Conservation (phyloP, 2,113 vertebrate genomes). For the Pyrgilauda ruficollis region DNA sequence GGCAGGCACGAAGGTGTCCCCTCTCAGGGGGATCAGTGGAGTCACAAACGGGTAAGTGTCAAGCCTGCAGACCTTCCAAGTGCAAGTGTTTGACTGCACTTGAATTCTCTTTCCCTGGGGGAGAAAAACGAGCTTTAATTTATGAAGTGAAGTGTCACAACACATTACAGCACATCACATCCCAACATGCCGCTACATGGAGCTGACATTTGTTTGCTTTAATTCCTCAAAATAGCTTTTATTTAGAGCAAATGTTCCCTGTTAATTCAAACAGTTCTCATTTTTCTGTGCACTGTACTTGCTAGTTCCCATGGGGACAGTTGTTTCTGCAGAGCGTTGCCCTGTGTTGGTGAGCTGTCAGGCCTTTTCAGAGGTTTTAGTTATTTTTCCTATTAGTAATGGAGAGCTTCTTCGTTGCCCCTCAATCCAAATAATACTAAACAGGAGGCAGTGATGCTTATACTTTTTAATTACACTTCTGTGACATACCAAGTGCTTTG, state of each 20-base stretch:
- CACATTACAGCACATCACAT: conserved; percentile 66
- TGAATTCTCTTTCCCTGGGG: conserved; percentile 52
- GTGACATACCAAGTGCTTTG: not conserved
- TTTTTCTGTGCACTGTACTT: conserved; percentile 30
- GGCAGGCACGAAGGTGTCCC: not conserved
- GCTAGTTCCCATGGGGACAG: conserved; percentile 52
- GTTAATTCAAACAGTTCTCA: conserved; percentile 57
- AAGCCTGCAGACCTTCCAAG: conserved; percentile 54
- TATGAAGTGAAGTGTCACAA: conserved; percentile 71
- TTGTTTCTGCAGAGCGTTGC: conserved; percentile 27
- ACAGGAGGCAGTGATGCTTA: not conserved
- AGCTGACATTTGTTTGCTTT: conserved; percentile 69
- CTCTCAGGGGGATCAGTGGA: not conserved
- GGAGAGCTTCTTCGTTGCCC: not conserved
- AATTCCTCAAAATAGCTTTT: conserved; percentile 71
- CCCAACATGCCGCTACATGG: conserved; percentile 32
- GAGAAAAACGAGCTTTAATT: conserved; percentile 69
- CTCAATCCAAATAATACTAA: not conserved
- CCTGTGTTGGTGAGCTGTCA: conserved; percentile 37
- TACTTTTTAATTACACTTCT: not conserved
- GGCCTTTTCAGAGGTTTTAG: conserved; percentile 7
- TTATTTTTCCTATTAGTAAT: conserved; percentile 42
- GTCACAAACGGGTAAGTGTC: conserved; percentile 23
- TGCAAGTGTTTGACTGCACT: conserved; percentile 59
- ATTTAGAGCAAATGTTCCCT: conserved; percentile 70